These are phyloP conservation scores for Smittia aterrima DNA, from an alignment of 2,888 invertebrate genomes.

Conservation along the genomic window DNA sequence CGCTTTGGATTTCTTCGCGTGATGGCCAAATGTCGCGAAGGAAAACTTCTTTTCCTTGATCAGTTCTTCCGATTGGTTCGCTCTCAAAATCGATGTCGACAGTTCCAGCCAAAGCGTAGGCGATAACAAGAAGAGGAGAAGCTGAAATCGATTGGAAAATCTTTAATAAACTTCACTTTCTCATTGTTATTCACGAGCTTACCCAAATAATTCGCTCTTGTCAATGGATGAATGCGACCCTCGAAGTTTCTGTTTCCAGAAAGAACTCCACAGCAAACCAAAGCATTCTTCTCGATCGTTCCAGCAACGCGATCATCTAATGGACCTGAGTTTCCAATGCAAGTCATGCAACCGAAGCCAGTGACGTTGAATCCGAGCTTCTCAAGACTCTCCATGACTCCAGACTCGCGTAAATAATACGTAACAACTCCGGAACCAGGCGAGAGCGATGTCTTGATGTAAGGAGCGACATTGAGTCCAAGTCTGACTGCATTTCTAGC, in stretches of 20 bases:
- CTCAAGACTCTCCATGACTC: slow-evolving; percentile 83
- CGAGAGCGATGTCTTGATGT: slow-evolving; percentile 94
- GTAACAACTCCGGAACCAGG: slow-evolving; percentile 96
- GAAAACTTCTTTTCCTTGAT: slow-evolving; percentile 75
- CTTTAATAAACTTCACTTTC: background rate
- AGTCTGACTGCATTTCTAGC: slow-evolving; percentile 93
- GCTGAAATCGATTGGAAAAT: slow-evolving; percentile 55
- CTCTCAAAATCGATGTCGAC: slow-evolving; percentile 92
- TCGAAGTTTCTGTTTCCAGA: slow-evolving; percentile 99
- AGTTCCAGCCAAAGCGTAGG: slow-evolving; percentile 94
- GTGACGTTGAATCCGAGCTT: slow-evolving; percentile 90
- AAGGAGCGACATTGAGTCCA: slow-evolving; percentile 84
- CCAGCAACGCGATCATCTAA: slow-evolving; percentile 87
- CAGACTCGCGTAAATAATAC: slow-evolving; percentile 76
- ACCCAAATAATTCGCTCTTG: slow-evolving; percentile 87
- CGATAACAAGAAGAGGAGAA: slow-evolving; percentile 94
- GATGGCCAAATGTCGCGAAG: slow-evolving; percentile 95
- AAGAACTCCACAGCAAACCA: slow-evolving; percentile 93
- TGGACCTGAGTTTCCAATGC: slow-evolving; percentile 97
- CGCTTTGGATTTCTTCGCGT: slow-evolving; percentile 80
- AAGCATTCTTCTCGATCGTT: slow-evolving; percentile 89
- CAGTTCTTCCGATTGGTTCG: slow-evolving; percentile 69
- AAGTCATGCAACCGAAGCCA: slow-evolving; percentile 99
- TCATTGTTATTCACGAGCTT: background rate
- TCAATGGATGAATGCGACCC: slow-evolving; percentile 95